Base-by-base conservation (phyloP, 2,888 invertebrate genomes). In the Tenthredo distinguenda region DNA sequence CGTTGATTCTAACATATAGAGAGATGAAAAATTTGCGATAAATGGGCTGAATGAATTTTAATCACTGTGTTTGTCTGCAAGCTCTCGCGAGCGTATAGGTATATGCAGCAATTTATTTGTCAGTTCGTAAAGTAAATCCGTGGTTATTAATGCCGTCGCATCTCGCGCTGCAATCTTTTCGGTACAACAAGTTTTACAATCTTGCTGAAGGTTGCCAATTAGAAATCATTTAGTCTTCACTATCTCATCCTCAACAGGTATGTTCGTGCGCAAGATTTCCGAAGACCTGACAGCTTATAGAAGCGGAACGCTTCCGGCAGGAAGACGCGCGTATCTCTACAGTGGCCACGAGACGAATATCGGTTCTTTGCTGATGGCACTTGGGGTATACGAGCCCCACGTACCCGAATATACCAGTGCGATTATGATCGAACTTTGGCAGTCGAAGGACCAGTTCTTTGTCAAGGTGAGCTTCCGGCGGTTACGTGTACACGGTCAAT, bases 301-400 rank as follows among this genome's bases (percentile, higher is more conserved):
- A 34, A 88, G 89, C 0, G 94, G 91, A 83, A 93, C 91, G 0
- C 85, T 86, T 65, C 87, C 87, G 0, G 91, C 93, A 7, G 93
- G 91, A 55, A 93, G 93, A 0, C 95, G 94, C 88, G 86, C 96
- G 34, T 92, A 94, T 62, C 89, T 96, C 84, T 95, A 94, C 88
- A 95, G 95, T 0, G 96, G 94, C 0, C 96, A 96, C 90, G 96
- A 96, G 91, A 95, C 95, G 83, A 96, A 96, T 58, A 94, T 96
- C 0, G 95, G 95, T 0, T 94, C 94, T 0, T 87, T 96, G n/a
- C 94, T 96, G 90, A 93, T 94, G 0, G 95, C 95, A 2, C 93
- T 95, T 0, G 93, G 94, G 15, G 94, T 95, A 1, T 96, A 94
- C 89, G 91, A 94, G 85, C 94, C 95, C 0, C 95, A 95, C 85